Evolutionary conservation across 2,113 vertebrate genomes (phyloP).

Genomic region (Cavia porcellus): DNA sequence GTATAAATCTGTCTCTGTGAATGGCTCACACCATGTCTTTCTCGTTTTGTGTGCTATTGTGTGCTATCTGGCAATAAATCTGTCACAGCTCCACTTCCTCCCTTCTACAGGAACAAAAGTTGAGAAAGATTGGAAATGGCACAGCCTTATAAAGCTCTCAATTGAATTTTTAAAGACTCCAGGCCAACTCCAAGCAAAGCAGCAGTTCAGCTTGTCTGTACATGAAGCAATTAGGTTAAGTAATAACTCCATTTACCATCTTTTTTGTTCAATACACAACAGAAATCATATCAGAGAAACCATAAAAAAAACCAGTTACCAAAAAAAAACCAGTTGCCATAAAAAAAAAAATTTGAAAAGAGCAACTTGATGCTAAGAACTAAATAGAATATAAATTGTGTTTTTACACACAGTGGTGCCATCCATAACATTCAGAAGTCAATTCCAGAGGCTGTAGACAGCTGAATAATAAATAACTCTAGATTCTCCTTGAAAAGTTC

Average conservation of each 20-base stretch:
- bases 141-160: slow-evolving; percentile 65
- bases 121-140: slow-evolving; percentile 71
- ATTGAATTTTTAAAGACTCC: slow-evolving; percentile 66
- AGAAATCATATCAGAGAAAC: slow-evolving; percentile 54
- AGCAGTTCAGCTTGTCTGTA: not conserved
- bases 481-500: not conserved
- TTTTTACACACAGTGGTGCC: not conserved
- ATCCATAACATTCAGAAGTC: not conserved
- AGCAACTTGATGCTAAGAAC: slow-evolving; percentile 59
- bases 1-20: slow-evolving; percentile 69
- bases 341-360: slow-evolving; percentile 63
- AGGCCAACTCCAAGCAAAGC: slow-evolving; percentile 65
- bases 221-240: slow-evolving; percentile 56
- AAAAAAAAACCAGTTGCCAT: not conserved
- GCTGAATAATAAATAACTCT: not conserved
- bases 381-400: slow-evolving; percentile 26
- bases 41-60: slow-evolving; percentile 61
- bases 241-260: slow-evolving; percentile 59
- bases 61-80: slow-evolving; percentile 79
- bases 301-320: no score
- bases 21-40: slow-evolving; percentile 18
- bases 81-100: slow-evolving; percentile 79
- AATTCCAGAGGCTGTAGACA: not conserved
- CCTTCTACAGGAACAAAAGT: slow-evolving; percentile 77
- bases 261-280: slow-evolving; percentile 52